phyloP scores from a whole-genome alignment of 2,113 vertebrate species.

The Scophthalmus maximus region DNA sequence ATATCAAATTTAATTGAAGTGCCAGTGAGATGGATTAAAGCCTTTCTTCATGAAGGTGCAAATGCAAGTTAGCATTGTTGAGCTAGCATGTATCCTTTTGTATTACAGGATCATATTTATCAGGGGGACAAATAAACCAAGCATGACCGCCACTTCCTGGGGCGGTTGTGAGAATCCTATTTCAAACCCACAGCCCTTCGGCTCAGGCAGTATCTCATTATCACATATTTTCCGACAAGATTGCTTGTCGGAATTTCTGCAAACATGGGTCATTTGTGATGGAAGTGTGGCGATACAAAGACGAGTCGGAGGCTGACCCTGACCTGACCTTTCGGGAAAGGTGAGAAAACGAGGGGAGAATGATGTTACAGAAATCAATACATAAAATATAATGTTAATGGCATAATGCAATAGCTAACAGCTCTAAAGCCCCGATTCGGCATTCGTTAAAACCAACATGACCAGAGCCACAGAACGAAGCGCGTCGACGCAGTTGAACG shows the following conservation, averaged over 20 bases:
- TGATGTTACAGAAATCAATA: conserved; percentile 28
- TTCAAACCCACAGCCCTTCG: conserved; percentile 41
- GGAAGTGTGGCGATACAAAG: background rate
- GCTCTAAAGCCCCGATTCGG: no score
- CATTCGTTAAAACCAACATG: background rate
- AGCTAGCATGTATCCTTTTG: background rate
- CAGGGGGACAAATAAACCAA: conserved; percentile 27
- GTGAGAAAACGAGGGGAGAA: background rate
- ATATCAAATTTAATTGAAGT: conserved; percentile 31
- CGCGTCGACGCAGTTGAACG: conserved; percentile 9
- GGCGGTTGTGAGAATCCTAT: conserved; percentile 21
- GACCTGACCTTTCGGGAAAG: background rate
- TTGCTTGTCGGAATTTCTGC: conserved; percentile 4
- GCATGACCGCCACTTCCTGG: conserved; percentile 10
- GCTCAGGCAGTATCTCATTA: conserved; percentile 34
- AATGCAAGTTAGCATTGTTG: conserved; percentile 1
- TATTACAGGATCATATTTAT: conserved; percentile 16
- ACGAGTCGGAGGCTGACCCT: background rate
- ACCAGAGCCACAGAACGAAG: conserved; percentile 4
- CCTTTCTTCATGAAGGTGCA: conserved; percentile 13
- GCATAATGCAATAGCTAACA: conserved; percentile 8
- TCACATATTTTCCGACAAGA: conserved; percentile 29
- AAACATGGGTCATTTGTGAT: conserved; percentile 33
- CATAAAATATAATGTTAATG: conserved; percentile 20
- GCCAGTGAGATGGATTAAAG: conserved; percentile 45